Conservation (phyloP, 2,797 vertebrate genomes). For the Heliangelus exortis region DNA sequence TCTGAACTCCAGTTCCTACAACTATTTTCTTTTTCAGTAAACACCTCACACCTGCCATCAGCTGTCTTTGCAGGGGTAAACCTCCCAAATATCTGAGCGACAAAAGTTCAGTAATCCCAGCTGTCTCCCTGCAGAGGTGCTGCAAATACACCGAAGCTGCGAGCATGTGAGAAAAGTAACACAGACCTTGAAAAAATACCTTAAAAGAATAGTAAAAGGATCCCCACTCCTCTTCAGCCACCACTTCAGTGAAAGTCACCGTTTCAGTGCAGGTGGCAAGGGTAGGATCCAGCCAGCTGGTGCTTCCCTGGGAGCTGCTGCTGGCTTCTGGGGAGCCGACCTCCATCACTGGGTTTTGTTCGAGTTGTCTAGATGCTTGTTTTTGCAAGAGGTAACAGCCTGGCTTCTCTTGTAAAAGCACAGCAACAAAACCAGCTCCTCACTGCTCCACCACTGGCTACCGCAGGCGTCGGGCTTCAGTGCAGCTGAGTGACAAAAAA, state of each 20-base stretch:
- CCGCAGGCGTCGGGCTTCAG: constrained; percentile 51
- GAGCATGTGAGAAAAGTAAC: not conserved
- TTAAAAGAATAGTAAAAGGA: constrained; percentile 80
- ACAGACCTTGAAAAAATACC: constrained; percentile 73
- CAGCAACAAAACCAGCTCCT: constrained; percentile 46
- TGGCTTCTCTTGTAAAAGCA: not conserved
- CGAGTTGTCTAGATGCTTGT: not conserved
- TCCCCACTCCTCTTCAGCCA: constrained; percentile 68
- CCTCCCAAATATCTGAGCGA: not conserved
- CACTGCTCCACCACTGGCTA: constrained; percentile 58
- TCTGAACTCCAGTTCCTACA: not conserved
- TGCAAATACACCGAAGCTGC: not conserved
- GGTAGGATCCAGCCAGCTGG: not conserved
- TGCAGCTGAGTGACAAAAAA: constrained; percentile 23
- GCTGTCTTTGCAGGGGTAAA: not conserved
- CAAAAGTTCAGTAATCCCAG: not conserved
- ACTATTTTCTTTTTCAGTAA: not conserved
- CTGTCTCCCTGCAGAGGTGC: not conserved
- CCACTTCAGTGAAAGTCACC: constrained; percentile 58
- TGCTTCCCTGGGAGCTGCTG: constrained; percentile 3
- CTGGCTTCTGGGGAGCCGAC: constrained; percentile 53
- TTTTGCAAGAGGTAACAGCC: constrained; percentile 34
- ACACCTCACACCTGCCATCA: not conserved
- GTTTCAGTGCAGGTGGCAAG: constrained; percentile 61
- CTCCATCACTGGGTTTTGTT: constrained; percentile 57